A percentile compares a stretch with the other conserved stretches of the same genome.
Conservation (phyloP, 2,113 vertebrate genomes). For the Cyprinodon tularosa region DNA sequence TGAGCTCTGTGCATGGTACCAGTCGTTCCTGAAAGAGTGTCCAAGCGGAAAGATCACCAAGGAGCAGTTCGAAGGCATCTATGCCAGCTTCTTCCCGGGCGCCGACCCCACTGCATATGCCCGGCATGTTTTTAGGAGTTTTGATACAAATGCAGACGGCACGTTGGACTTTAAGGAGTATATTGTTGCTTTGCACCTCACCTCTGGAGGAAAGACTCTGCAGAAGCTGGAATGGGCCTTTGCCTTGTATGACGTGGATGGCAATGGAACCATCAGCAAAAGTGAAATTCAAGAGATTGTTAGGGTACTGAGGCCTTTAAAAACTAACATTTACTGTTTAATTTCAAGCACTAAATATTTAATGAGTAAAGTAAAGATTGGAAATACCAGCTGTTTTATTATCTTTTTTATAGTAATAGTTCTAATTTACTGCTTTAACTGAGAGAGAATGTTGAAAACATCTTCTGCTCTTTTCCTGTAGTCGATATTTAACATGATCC, state of each 20-base stretch:
- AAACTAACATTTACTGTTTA: not conserved
- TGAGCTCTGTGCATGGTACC: constrained; percentile 83
- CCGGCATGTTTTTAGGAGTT: constrained; percentile 84
- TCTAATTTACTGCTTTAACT: not conserved
- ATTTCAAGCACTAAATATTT: not conserved
- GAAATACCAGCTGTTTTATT: not conserved
- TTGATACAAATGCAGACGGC: constrained; percentile 84
- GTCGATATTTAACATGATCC: constrained; percentile 94
- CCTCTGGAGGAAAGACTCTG: constrained; percentile 82
- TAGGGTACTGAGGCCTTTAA: constrained; percentile 61
- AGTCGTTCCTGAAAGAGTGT: constrained; percentile 84
- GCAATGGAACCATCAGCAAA: constrained; percentile 85
- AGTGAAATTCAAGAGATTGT: constrained; percentile 84
- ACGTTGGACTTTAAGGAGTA: constrained; percentile 87
- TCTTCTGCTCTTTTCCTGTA: constrained; percentile 40
- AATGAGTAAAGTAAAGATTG: not conserved
- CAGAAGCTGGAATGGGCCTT: constrained; percentile 88
- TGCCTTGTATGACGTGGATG: constrained; percentile 85
- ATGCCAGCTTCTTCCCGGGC: constrained; percentile 84
- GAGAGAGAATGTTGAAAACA: not conserved
- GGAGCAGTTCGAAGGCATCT: constrained; percentile 84
- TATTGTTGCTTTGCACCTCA: constrained; percentile 85
- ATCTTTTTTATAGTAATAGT: not conserved
- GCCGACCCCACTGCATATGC: constrained; percentile 81
- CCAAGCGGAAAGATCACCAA: constrained; percentile 81